phyloP scores from a whole-genome alignment of 2,888 invertebrate species.

The Drosophila histrio region DNA sequence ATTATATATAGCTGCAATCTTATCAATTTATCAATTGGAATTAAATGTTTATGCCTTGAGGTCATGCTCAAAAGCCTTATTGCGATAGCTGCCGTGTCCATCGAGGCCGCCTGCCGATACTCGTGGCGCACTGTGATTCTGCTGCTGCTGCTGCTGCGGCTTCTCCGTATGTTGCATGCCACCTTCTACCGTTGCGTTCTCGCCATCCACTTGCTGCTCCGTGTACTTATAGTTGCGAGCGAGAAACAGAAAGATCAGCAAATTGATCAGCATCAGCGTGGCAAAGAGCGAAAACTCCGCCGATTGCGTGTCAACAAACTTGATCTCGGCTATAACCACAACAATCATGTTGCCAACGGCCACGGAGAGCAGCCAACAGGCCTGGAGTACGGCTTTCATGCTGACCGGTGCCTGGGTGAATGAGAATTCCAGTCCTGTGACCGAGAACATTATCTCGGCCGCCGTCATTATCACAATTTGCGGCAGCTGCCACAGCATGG shows the following conservation, averaged over 20 bases:
- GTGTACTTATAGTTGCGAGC: conserved; percentile 92
- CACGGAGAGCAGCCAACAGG: conserved; percentile 95
- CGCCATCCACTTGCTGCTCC: not conserved
- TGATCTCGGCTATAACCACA: conserved; percentile 86
- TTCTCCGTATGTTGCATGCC: not conserved
- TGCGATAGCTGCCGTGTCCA: conserved; percentile 30
- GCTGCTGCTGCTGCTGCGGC: not conserved
- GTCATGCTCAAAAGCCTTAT: conserved; percentile 31
- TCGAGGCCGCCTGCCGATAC: not conserved
- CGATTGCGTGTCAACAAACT: conserved; percentile 85
- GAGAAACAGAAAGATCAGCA: conserved; percentile 92
- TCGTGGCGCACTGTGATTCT: not conserved
- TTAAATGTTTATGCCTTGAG: not conserved
- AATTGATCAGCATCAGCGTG: conserved; percentile 92
- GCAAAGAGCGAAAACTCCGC: conserved; percentile 95
- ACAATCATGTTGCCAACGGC: conserved; percentile 97
- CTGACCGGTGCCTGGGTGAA: conserved; percentile 96
- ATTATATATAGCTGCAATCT: too few species aligned
- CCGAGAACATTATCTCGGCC: conserved; percentile 97
- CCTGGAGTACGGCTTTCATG: conserved; percentile 97
- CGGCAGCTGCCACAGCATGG: conserved; percentile 92
- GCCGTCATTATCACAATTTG: conserved; percentile 96
- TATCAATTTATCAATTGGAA: not conserved
- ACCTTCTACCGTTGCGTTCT: too few species aligned
- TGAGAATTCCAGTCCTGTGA: conserved; percentile 97